phyloP scores from a whole-genome alignment of 2,888 invertebrate genomes.

The Pseudanteris insignis region DNA sequence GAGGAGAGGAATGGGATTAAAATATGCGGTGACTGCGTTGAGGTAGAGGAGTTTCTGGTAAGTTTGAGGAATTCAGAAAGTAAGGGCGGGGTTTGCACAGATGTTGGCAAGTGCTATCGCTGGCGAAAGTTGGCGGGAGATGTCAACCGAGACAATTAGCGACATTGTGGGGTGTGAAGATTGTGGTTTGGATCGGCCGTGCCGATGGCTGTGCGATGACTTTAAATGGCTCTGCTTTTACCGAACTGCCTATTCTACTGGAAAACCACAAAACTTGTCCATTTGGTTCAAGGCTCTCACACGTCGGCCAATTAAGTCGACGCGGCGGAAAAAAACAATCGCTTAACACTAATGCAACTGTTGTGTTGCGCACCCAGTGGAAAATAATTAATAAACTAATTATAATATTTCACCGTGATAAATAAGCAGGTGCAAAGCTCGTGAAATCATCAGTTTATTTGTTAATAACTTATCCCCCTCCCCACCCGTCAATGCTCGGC shows the following conservation, averaged over 20 bases:
- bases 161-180: constrained; percentile 45
- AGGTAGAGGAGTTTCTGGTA: constrained; percentile 26
- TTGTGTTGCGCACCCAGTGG: too few relatives aligned
- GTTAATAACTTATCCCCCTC: too few relatives aligned
- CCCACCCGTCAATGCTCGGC: too few relatives aligned
- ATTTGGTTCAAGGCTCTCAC: constrained; percentile 25
- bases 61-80: constrained; percentile 37
- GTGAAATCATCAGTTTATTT: too few relatives aligned
- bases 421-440: too few relatives aligned
- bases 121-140: constrained; percentile 39
- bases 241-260: constrained; percentile 21
- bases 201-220: constrained; percentile 53
- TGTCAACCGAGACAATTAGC: constrained; percentile 11
- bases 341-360: too few relatives aligned
- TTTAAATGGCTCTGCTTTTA: constrained; percentile 48
- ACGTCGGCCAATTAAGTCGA: too few relatives aligned
- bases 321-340: too few relatives aligned
- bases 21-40: constrained; percentile 30
- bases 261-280: constrained; percentile 27
- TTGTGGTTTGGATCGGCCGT: constrained; percentile 50
- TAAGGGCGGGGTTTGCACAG: constrained; percentile 41
- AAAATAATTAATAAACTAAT: too few relatives aligned
- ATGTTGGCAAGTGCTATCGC: constrained; percentile 33
- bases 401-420: too few relatives aligned
- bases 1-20: constrained; percentile 32